Evolutionary conservation across 2,888 invertebrate genomes (phyloP).

Genomic region (Frankliniella fusca): DNA sequence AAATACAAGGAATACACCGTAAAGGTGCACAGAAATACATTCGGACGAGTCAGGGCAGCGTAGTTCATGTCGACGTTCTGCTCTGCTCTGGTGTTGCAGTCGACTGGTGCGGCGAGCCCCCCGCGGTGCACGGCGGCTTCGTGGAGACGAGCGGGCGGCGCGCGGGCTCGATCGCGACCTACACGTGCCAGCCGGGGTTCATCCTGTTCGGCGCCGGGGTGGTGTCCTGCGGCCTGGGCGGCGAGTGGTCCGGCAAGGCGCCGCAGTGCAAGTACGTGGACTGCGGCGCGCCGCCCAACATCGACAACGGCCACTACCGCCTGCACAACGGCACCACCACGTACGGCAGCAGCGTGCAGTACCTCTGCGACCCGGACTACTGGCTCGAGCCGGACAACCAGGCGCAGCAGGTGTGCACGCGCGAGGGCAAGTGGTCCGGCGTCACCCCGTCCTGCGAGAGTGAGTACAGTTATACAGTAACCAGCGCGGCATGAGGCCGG

Average conservation of each 20-base stretch:
- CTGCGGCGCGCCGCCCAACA: constrained; percentile 75
- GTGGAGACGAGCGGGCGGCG: constrained; percentile 67
- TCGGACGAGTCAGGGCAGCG: no score
- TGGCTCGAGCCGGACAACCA: constrained; percentile 71
- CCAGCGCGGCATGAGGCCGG: no score
- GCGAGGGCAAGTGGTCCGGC: constrained; percentile 83
- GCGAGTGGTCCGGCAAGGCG: constrained; percentile 74
- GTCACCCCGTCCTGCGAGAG: constrained; percentile 81
- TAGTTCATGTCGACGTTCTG: neutral
- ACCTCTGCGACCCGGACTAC: constrained; percentile 75
- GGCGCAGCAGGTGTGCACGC: constrained; percentile 64
- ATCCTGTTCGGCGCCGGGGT: constrained; percentile 77
- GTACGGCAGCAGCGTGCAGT: constrained; percentile 71
- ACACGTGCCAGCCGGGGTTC: constrained; percentile 77
- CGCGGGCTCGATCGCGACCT: constrained; percentile 75
- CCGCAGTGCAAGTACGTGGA: constrained; percentile 83
- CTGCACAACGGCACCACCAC: constrained; percentile 76
- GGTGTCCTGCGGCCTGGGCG: constrained; percentile 78
- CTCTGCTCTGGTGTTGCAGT: constrained; percentile 45
- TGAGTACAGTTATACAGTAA: no score
- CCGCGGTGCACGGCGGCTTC: constrained; percentile 68
- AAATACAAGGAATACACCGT: no score
- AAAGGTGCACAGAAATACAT: no score
- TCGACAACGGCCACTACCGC: constrained; percentile 69
- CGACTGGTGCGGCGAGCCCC: constrained; percentile 84